A percentile compares a stretch with the other conserved stretches of the same genome.
These are phyloP conservation scores for Cryptocephalus moraei DNA, from an alignment of 2,888 invertebrate species.

Conservation along the genomic window DNA sequence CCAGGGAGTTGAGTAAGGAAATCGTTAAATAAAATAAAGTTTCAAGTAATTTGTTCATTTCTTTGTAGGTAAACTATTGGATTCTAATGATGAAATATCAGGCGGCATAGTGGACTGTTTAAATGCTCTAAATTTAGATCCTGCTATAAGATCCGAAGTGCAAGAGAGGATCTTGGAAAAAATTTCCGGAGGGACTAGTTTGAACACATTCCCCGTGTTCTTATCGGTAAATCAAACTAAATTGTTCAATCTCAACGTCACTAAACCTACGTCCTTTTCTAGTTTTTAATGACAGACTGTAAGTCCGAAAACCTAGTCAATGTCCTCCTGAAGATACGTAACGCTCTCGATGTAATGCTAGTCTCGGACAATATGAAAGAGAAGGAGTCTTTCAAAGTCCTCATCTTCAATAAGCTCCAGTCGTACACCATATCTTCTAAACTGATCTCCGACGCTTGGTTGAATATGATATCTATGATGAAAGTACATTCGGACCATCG, in stretches of 20 bases:
- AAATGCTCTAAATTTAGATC: constrained; percentile 49
- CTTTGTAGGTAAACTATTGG: constrained; percentile 37
- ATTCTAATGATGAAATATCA: constrained; percentile 44
- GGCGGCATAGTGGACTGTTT: constrained; percentile 57
- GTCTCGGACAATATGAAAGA: constrained; percentile 30
- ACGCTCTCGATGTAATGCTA: constrained; percentile 40
- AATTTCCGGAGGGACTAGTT: constrained; percentile 42
- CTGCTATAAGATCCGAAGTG: constrained; percentile 45
- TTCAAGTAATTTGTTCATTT: no score
- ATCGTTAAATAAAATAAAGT: no score
- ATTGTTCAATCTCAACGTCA: neutral
- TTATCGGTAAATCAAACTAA: constrained; percentile 20
- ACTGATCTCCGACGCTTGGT: constrained; percentile 45
- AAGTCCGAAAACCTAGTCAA: constrained; percentile 22
- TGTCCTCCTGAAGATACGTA: constrained; percentile 34
- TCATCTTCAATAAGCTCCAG: constrained; percentile 49
- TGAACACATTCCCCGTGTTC: constrained; percentile 44
- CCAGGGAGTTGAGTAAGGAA: constrained; percentile 37
- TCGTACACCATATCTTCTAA: constrained; percentile 47
- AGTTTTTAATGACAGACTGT: constrained; percentile 48
- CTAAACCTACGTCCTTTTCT: constrained; percentile 17
- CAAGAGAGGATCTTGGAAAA: constrained; percentile 47
- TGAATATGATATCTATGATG: constrained; percentile 45
- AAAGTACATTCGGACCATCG: constrained; percentile 45
- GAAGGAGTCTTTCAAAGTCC: constrained; percentile 47